Conservation (phyloP, 2,888 invertebrate species). For the Mythimna loreyi region DNA sequence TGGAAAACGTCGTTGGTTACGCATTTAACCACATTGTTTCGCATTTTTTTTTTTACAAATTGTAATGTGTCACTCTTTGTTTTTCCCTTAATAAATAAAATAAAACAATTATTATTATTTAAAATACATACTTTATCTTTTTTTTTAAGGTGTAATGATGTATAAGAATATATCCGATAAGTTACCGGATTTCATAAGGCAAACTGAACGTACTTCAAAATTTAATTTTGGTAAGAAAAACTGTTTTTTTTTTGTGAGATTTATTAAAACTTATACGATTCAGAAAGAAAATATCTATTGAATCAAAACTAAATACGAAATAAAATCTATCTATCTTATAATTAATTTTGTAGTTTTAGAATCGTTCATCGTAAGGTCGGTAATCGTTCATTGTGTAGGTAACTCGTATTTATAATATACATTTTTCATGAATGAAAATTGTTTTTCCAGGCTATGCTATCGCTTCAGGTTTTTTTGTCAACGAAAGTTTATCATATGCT, state of each 20-base stretch:
- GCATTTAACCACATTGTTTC: too few relatives aligned
- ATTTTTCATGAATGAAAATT: background rate
- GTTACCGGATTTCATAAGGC: background rate
- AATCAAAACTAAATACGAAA: background rate
- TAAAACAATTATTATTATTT: too few relatives aligned
- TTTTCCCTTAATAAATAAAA: too few relatives aligned
- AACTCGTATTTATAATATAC: too few relatives aligned
- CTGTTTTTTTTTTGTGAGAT: too few relatives aligned
- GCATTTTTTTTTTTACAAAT: too few relatives aligned
- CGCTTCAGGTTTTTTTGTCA: constrained; percentile 69
- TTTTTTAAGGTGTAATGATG: constrained; percentile 40
- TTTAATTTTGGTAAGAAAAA: constrained; percentile 68
- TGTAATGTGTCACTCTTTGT: too few relatives aligned
- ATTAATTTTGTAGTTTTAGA: background rate
- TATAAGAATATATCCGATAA: background rate
- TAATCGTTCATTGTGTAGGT: too few relatives aligned
- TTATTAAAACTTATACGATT: background rate
- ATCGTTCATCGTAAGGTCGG: too few relatives aligned
- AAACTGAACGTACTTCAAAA: background rate
- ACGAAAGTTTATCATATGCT: constrained; percentile 58
- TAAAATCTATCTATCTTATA: background rate
- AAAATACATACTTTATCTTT: background rate
- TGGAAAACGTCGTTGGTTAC: too few relatives aligned
- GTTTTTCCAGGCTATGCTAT: constrained; percentile 76
- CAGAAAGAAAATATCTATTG: too few relatives aligned